Evolutionary conservation across 2,113 vertebrate species (phyloP), one percentile per base, ranked within the genome.

Genomic region (Urocolius indicus): DNA sequence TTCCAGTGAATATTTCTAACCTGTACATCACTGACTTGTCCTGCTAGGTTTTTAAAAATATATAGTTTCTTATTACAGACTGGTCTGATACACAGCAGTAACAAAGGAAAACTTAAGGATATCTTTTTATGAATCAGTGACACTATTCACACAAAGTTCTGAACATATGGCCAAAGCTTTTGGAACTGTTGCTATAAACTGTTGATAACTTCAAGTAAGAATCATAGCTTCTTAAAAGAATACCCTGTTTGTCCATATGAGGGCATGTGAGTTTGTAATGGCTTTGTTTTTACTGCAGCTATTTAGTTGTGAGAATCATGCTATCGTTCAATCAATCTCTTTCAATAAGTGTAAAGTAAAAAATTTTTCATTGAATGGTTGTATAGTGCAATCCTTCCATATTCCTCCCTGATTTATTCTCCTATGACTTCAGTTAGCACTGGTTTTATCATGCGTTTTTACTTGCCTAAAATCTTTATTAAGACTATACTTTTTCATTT

Each of bases 191-290:
- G 15, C 9, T 29, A 26, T 21, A 36, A 92, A 75, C 5, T 4
- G 0, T 18, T 78, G 46, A 20, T 75, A 15, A 55, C 36, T 57
- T 67, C 34, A 74, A 55, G 13, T 6, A 75, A 32, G 24, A 54
- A 6, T 38, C 1, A 0, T 2, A 10, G 41, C 2, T 13, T 87
- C 46, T 24, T 58, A 10, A 67, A 62, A 66, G n/a, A 34, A 9
- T 19, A 61, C 5, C 5, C 7, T 0, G 0, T 67, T 61, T 65
- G 30, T 62, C 24, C 12, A 0, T 71, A 65, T 79, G 11, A 67
- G 48, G 5, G 6, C 6, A 9, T 9, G 0, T 38, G 34, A 30
- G 3, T 54, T 91, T 87, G 32, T 29, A 58, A 12, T 48, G 9
- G 16, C 11, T 89, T 78, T 23, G 13, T 19, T 78, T 75, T 48